phyloP scores from a whole-genome alignment of 2,113 vertebrate genomes.

The Clarias batrachus region DNA sequence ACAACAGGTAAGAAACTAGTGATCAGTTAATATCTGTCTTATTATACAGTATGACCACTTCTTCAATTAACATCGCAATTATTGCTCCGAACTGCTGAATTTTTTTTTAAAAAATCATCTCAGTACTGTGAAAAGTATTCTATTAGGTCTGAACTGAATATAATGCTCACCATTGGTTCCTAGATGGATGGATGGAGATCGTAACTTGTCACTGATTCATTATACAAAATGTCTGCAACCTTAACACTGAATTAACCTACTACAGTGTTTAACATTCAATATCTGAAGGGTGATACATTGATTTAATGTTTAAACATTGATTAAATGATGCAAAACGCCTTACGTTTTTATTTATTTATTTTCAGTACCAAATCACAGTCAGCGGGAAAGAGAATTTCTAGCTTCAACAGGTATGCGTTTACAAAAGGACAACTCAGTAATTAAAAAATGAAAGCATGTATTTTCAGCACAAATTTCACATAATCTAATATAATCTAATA shows the following conservation, averaged over 20 bases:
- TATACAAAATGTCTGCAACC: not conserved
- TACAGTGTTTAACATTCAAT: not conserved
- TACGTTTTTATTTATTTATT: not conserved
- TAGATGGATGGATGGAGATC: not conserved
- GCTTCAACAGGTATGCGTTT: slow-evolving; percentile 62
- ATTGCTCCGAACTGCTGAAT: not conserved
- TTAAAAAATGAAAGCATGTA: not conserved
- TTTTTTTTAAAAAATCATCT: no score
- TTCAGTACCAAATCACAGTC: slow-evolving; percentile 59
- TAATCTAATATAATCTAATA: no score
- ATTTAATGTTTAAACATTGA: not conserved
- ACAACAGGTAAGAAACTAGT: slow-evolving; percentile 39
- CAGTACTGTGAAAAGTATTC: no score
- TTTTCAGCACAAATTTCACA: no score
- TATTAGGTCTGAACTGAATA: no score
- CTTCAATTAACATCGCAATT: not conserved
- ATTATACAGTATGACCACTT: not conserved
- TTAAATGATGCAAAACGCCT: not conserved
- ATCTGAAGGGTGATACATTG: not conserved
- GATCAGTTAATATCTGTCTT: not conserved
- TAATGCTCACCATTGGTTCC: no score
- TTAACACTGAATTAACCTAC: not conserved
- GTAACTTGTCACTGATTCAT: not conserved
- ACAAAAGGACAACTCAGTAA: no score
- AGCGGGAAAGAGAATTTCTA: slow-evolving; percentile 53